Evolutionary conservation across 2,797 vertebrate species (phyloP), one percentile per base, ranked within the genome.

Genomic region (Onychomys torridus): DNA sequence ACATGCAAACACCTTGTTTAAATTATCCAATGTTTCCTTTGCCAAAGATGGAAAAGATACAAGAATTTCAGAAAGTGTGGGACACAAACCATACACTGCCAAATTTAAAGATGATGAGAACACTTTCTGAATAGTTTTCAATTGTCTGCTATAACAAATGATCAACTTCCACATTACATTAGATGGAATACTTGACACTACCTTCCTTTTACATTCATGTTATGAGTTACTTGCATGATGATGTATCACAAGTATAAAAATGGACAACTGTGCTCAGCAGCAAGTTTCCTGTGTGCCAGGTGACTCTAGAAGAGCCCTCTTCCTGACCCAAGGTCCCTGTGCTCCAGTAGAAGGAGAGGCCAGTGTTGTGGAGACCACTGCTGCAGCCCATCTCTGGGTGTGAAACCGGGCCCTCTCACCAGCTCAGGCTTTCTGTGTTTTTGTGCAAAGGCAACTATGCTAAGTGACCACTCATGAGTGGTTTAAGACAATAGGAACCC

Each of bases 161-260:
- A 97, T 93, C 87, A 61, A 96, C 96, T 95, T 89, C 23, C 63
- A 52, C 90, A 91, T 90, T 65, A 49, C 21, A 90, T 94, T 97
- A 92, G 92, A 83, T 67, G 81, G 52, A 95, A 86, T 89, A 91
- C 89, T 57, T 57, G 52, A 61, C 84, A 90, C 4, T 49, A 61
- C 84, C 76, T 95, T 79, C 84, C 27, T 90, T 93, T 90, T 37
- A 55, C 40, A 67, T 61, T 34, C 52, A 37, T 92, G 86, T 83
- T 93, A 78, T 93, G 93, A 97, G 93, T 92, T 94, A 87, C 81
- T 95, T 67, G 63, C n/a, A 37, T 88, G 86, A 93, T n/a, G 61
- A n/a, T 78, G 4, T 86, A 40, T 95, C 77, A 6, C 8, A 25
- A 78, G 52, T 77, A 92, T 76, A 96, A 92, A 90, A 69, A 78